Conservation (phyloP, 2,113 vertebrate genomes). For the Beaufortia kweichowensis region DNA sequence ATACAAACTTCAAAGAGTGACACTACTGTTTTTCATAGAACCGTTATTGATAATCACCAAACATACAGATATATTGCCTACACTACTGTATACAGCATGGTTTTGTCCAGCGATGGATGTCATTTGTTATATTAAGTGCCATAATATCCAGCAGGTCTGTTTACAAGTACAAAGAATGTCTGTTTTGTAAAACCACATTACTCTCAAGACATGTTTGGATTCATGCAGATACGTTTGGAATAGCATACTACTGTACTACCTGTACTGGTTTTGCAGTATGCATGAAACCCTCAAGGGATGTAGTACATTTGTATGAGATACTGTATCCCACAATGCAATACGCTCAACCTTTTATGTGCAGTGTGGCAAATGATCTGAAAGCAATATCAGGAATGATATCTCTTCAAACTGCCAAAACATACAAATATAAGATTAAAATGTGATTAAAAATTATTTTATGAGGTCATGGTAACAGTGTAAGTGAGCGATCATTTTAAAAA, state of each 20-base stretch:
- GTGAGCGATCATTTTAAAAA: too few species aligned
- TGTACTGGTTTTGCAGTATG: not conserved
- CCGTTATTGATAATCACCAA: not conserved
- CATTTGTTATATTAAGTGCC: slow-evolving; percentile 37
- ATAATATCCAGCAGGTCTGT: slow-evolving; percentile 24
- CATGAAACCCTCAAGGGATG: not conserved
- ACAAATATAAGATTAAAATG: not conserved
- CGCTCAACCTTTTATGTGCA: not conserved
- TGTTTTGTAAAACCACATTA: slow-evolving; percentile 38
- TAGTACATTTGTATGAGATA: not conserved
- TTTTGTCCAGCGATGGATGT: not conserved
- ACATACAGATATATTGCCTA: slow-evolving; percentile 10
- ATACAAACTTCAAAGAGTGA: not conserved
- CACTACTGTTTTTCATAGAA: not conserved
- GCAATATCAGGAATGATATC: not conserved
- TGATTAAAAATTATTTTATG: too few species aligned
- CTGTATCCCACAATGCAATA: not conserved
- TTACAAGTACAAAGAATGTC: slow-evolving; percentile 40
- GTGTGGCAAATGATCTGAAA: not conserved
- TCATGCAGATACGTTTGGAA: slow-evolving; percentile 3
- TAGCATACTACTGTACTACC: not conserved
- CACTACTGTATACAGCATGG: slow-evolving; percentile 1
- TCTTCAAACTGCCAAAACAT: not conserved
- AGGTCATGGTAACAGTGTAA: too few species aligned
- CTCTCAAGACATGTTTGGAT: slow-evolving; percentile 9